These are phyloP conservation scores for Drosophila rhopaloa DNA, from an alignment of 1,140 invertebrate species.

Conservation along the genomic window DNA sequence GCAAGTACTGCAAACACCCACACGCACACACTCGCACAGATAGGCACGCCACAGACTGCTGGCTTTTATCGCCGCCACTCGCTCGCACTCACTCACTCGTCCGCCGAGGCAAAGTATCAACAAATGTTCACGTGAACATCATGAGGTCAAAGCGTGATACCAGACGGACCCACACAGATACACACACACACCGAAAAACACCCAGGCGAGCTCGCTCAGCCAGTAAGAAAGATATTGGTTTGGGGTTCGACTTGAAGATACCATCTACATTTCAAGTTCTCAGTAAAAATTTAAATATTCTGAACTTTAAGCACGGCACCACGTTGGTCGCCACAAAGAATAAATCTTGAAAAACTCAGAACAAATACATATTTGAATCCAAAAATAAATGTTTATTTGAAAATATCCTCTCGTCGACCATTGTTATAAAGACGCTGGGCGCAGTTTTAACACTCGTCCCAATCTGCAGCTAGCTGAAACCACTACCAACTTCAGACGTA, in stretches of 20 bases:
- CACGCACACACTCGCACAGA: conserved; percentile 37
- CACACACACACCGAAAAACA: conserved; percentile 22
- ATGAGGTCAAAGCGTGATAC: conserved; percentile 84
- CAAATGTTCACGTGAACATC: conserved; percentile 82
- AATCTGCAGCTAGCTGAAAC: no score
- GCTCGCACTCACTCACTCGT: conserved; percentile 12
- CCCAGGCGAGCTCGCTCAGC: conserved; percentile 34
- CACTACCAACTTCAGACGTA: no score
- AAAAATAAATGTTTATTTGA: no score
- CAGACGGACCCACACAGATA: conserved; percentile 62
- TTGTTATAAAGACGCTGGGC: no score
- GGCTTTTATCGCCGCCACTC: conserved; percentile 21
- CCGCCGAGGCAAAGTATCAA: conserved; percentile 63
- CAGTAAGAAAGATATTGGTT: conserved; percentile 44
- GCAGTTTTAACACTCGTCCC: no score
- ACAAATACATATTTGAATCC: no score
- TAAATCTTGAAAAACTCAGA: no score
- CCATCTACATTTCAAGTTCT: not conserved
- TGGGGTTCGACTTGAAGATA: conserved; percentile 9
- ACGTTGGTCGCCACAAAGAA: not conserved
- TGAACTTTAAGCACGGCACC: not conserved
- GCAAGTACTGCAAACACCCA: conserved; percentile 60
- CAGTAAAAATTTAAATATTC: not conserved
- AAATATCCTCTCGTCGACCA: not conserved
- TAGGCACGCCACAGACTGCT: conserved; percentile 64